A percentile compares a stretch with the other conserved stretches of the same genome.
Conservation (phyloP, 1,140 invertebrate species). For the Meloidogyne floridensis region DNA sequence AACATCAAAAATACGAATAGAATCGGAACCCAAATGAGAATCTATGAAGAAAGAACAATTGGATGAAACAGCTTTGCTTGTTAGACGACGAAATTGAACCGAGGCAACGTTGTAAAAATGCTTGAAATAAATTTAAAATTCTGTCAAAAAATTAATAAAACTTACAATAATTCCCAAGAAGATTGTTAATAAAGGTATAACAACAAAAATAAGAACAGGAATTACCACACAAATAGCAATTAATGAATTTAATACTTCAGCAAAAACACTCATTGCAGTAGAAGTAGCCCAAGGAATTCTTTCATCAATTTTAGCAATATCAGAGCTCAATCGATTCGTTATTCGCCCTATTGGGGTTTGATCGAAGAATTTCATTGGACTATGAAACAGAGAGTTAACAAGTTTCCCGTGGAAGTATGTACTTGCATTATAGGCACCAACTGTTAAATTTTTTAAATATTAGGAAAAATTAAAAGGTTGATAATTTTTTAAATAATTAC, state of each 20-base stretch:
- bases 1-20: conserved; percentile 41
- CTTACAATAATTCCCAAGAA: conserved; percentile 68
- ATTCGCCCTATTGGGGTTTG: conserved; percentile 81
- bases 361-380: conserved; percentile 81
- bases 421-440: conserved; percentile 53
- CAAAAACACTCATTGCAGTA: conserved; percentile 22
- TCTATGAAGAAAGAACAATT: conserved; percentile 44
- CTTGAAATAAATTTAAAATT: conserved; percentile 67
- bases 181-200: conserved; percentile 69
- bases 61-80: conserved; percentile 33
- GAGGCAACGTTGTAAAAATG: conserved; percentile 44
- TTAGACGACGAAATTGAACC: conserved; percentile 42
- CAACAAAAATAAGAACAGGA: conserved; percentile 69
- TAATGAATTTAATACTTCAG: conserved; percentile 29
- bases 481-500: neutral
- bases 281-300: conserved; percentile 38
- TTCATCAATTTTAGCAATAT: conserved; percentile 47
- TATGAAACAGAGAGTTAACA: conserved; percentile 73
- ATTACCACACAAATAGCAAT: conserved; percentile 35
- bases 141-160: neutral
- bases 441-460: neutral
- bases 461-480: too few species aligned
- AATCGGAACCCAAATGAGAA: conserved; percentile 35
- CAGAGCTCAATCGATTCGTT: conserved; percentile 81
- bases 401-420: conserved; percentile 77